Evolutionary conservation across 1,140 invertebrate species (phyloP), one percentile per base, ranked within the genome.

Genomic region (Eumaeus atala): DNA sequence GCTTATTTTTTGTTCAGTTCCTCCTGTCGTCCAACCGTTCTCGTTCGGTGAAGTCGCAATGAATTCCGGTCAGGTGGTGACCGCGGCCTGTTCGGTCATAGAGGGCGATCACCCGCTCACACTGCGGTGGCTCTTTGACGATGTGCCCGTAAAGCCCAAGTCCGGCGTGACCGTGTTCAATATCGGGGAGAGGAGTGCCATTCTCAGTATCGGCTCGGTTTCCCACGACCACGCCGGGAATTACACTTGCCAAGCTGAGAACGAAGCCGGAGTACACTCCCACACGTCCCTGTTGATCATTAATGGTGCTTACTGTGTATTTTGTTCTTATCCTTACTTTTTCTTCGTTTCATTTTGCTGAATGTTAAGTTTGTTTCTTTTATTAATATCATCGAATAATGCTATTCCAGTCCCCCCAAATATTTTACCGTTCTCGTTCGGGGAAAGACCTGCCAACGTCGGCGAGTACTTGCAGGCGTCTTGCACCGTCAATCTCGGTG

Each of bases 401-500:
- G 66, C 63, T 56, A 48, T 86, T 84, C 67, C 84, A 88, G 87
- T 89, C 77, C 91, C 91, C 63, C 87, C 92, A 61, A 90, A 90
- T 66, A 89, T 92, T 61, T 74, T 88, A 64, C 91, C 91, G 84
- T 88, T 85, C 83, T 90, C 66, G 69, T 89, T 84, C 88, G 91
- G 91, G 55, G 90, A 91, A 56, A 92, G 93, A 64, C 88, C 90
- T 58, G 89, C 92, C 53, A 92, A 94, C 70, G 90, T 91, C 57
- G 91, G 92, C 59, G 92, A 94, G 70, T 91, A 90, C 70, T 90
- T 91, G 53, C 93, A 91, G 62, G 89, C 93, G 34, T 90, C 91
- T 8, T 98, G 96, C 83, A 93, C 94, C 21, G 92, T 97, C n/a
- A 92, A 92, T 62, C 94, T 95, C 77, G 95, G 95, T 38, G 95